These are phyloP conservation scores for Drosophila basisetae DNA, from an alignment of 2,888 invertebrate genomes.

Conservation along the genomic window DNA sequence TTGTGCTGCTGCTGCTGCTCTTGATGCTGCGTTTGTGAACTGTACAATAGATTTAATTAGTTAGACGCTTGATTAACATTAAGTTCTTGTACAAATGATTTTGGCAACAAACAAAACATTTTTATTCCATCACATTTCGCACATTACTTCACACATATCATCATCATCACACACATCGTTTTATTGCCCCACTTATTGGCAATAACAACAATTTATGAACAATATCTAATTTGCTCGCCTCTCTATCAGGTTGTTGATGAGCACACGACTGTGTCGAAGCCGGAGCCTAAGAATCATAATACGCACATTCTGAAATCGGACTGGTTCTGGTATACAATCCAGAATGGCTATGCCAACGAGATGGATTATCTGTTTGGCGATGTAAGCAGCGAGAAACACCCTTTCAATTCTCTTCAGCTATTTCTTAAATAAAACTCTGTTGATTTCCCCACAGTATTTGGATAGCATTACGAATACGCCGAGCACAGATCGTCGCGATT, in stretches of 20 bases:
- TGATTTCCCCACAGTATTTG: slow-evolving; percentile 76
- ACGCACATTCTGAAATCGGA: slow-evolving; percentile 94
- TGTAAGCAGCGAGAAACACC: slow-evolving; percentile 87
- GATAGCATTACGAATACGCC: slow-evolving; percentile 85
- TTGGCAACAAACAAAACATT: slow-evolving; percentile 78
- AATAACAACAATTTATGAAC: not conserved
- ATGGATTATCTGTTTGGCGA: slow-evolving; percentile 94
- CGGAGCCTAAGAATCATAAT: slow-evolving; percentile 89
- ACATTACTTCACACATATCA: slow-evolving; percentile 41
- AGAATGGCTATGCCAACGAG: slow-evolving; percentile 97
- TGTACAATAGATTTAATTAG: slow-evolving; percentile 61
- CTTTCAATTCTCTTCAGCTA: not conserved
- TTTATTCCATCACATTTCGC: slow-evolving; percentile 44
- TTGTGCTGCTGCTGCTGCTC: slow-evolving; percentile 68
- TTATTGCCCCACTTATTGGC: slow-evolving; percentile 1
- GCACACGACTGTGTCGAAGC: slow-evolving; percentile 89
- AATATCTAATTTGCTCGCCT: not conserved
- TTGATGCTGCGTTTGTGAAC: slow-evolving; percentile 56
- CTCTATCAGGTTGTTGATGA: slow-evolving; percentile 93
- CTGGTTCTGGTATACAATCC: slow-evolving; percentile 99
- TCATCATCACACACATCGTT: slow-evolving; percentile 2
- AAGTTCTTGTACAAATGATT: slow-evolving; percentile 42
- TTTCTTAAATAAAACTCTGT: not conserved
- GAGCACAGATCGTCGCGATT: slow-evolving; percentile 87
- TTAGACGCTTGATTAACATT: slow-evolving; percentile 63